Evolutionary conservation across 2,888 invertebrate genomes (phyloP).

Genomic region (Agrochola litura): DNA sequence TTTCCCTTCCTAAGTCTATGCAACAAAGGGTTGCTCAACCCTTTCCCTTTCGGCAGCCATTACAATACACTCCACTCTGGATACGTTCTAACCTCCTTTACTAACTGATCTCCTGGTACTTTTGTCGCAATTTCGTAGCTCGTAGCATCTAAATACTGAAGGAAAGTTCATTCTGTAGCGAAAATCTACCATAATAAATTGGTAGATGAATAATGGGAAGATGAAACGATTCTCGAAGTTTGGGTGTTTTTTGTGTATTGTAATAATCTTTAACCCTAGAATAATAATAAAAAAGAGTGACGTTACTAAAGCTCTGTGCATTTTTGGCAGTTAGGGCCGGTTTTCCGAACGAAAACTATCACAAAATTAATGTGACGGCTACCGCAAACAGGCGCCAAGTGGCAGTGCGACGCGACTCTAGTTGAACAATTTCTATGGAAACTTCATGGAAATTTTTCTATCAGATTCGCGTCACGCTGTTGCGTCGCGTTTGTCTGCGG

Average conservation of each 20-base stretch:
- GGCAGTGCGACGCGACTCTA: too few relatives aligned
- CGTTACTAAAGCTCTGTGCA: background rate
- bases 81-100: conserved; percentile 48
- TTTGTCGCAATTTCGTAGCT: conserved; percentile 38
- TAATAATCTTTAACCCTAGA: background rate
- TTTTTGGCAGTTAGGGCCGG: too few relatives aligned
- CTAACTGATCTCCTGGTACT: conserved; percentile 61
- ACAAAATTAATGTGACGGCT: background rate
- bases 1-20: conserved; percentile 45
- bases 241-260: background rate
- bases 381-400: too few relatives aligned
- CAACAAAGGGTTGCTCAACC: conserved; percentile 71
- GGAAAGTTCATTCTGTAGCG: background rate
- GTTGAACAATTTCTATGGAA: too few relatives aligned
- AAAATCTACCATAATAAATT: conserved; percentile 1
- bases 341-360: background rate
- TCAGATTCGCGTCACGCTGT: background rate
- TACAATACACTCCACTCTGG: conserved; percentile 49
- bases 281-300: background rate
- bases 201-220: too few relatives aligned
- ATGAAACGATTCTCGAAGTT: background rate
- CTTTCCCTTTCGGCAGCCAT: conserved; percentile 69
- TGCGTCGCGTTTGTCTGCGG: background rate
- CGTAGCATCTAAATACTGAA: conserved; percentile 11
- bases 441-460: background rate